phyloP scores from a whole-genome alignment of 1,140 invertebrate genomes.

The Drosophila navojoa region DNA sequence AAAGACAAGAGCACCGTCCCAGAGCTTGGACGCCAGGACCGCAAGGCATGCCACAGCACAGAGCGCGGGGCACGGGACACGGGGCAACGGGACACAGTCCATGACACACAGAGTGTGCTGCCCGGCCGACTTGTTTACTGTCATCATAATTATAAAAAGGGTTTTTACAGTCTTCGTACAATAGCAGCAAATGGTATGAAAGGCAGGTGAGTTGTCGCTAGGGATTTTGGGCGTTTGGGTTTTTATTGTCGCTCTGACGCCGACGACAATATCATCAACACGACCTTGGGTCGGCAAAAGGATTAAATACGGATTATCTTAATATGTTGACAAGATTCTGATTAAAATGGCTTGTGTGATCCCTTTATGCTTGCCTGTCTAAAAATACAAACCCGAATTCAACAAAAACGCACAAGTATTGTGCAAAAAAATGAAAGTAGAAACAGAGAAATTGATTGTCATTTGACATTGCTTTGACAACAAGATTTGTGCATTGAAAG shows the following conservation, averaged over 20 bases:
- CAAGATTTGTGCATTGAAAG: background rate
- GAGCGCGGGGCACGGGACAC: background rate
- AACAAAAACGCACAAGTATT: constrained; percentile 1
- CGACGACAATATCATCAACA: constrained; percentile 32
- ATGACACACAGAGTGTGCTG: background rate
- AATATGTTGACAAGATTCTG: constrained; percentile 81
- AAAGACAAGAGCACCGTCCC: constrained; percentile 33
- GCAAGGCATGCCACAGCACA: background rate
- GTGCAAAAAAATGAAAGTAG: no score
- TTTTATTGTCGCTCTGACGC: constrained; percentile 41
- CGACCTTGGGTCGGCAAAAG: constrained; percentile 77
- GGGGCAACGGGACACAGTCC: background rate
- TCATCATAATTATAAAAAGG: constrained; percentile 81
- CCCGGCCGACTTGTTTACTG: constrained; percentile 69
- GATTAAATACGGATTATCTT: constrained; percentile 81
- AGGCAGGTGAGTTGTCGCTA: constrained; percentile 60
- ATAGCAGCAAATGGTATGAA: constrained; percentile 59
- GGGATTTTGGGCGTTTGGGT: constrained; percentile 36
- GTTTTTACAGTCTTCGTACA: constrained; percentile 65
- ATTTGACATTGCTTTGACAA: constrained; percentile 5
- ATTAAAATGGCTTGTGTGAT: constrained; percentile 48
- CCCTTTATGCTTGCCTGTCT: constrained; percentile 16
- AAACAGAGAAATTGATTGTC: background rate
- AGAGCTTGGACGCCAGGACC: background rate
- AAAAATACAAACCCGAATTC: constrained; percentile 7